Percentiles rank a stretch among this genome's conserved stretches.
Conservation (phyloP, 2,888 invertebrate species). For the Noctua comes region DNA sequence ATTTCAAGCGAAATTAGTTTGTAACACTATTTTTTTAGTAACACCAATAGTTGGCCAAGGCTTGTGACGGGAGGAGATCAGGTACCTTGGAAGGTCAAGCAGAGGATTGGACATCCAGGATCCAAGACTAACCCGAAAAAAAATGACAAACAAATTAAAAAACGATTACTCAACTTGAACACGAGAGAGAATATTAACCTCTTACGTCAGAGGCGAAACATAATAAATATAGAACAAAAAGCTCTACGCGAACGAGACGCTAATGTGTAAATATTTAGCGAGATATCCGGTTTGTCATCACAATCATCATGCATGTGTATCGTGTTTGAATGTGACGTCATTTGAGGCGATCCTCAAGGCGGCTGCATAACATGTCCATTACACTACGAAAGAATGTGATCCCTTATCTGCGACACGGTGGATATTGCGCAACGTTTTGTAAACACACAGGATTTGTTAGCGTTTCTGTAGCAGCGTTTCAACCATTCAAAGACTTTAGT, state of each 20-base stretch:
- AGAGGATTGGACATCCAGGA: background rate
- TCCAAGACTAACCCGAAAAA: background rate
- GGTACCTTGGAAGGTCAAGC: background rate
- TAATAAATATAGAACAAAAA: constrained; percentile 46
- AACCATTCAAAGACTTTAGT: background rate
- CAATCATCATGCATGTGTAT: constrained; percentile 51
- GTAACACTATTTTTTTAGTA: background rate
- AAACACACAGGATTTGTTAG: constrained; percentile 27
- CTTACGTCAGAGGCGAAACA: constrained; percentile 28
- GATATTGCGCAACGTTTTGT: constrained; percentile 39
- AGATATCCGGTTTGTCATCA: constrained; percentile 60
- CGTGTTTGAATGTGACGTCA: constrained; percentile 55
- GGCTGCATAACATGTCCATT: constrained; percentile 19
- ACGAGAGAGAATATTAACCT: constrained; percentile 35
- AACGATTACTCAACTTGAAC: constrained; percentile 13
- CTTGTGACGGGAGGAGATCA: background rate
- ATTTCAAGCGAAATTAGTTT: background rate
- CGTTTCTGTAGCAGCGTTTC: constrained; percentile 4
- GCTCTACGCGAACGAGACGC: constrained; percentile 25
- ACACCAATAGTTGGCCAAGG: background rate
- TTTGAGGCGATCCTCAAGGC: constrained; percentile 33
- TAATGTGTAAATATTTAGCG: constrained; percentile 58
- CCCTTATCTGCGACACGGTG: constrained; percentile 32
- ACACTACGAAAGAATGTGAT: constrained; percentile 35
- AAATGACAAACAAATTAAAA: background rate